These are phyloP conservation scores for Bothrops jararaca DNA, from an alignment of 2,113 vertebrate genomes.

Conservation along the genomic window DNA sequence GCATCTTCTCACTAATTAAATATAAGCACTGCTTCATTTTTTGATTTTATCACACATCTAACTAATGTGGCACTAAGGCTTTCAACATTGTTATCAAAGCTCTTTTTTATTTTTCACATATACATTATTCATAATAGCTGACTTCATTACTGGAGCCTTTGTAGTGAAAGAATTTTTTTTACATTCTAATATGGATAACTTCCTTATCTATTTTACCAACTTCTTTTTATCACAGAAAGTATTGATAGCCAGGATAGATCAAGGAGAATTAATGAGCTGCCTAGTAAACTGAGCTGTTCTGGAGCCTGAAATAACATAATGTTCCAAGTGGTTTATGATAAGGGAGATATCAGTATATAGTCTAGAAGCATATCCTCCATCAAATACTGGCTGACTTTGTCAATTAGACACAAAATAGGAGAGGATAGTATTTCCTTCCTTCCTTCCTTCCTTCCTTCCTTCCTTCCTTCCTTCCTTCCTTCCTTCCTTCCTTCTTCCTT, in stretches of 20 bases:
- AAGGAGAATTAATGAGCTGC: not conserved
- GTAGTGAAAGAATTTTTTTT: not conserved
- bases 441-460: too few relatives aligned
- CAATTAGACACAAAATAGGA: not conserved
- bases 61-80: not conserved
- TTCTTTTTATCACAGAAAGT: not conserved
- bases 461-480: not conserved
- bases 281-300: not conserved
- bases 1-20: not conserved
- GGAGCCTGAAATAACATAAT: not conserved
- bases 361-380: not conserved
- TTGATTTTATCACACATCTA: not conserved
- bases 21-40: not conserved
- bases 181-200: not conserved
- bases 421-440: not conserved
- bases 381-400: not conserved
- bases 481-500: rapidly evolving
- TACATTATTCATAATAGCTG: not conserved
- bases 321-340: not conserved
- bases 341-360: not conserved
- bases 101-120: not conserved
- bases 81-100: not conserved
- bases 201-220: not conserved
- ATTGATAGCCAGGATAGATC: not conserved
- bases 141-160: not conserved